Base-by-base conservation (phyloP, 2,113 vertebrate species). In the Chroicocephalus ridibundus region DNA sequence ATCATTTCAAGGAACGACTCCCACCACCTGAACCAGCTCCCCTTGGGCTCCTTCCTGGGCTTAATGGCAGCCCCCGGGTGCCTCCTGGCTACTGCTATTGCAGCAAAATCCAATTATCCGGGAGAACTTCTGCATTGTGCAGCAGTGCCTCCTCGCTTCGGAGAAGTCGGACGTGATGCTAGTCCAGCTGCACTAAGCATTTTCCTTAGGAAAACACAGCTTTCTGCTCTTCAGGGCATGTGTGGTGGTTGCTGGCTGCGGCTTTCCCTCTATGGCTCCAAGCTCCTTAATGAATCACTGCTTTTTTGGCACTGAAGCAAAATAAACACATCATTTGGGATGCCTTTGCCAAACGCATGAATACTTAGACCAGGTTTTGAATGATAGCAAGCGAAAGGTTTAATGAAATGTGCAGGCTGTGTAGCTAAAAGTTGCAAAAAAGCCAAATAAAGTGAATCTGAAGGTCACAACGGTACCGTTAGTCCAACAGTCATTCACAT, bases 221-320 rank as follows among this genome's bases (percentile, higher is more conserved):
- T 93, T 79, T 80, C 70, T 89, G 74, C 72, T 96, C 58, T 51
- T 88, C 22, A 62, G 58, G 54, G 70, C 84, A 78, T 6, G 38
- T 91, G 91, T 72, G 49, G 66, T 72, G 54, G 66, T 82, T 96
- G 46, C 94, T 96, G 91, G 89, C 95, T 93, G 82, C 1, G 2
- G 82, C 60, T 75, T 94, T 90, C 70, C 29, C 75, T 85, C 89
- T 82, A 11, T 3, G 0, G 78, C 92, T 96, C 89, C 93, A 93
- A 80, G 78, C 52, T 96, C 68, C 57, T 90, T 94, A 97, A 97
- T 97, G 94, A 97, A 92, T 95, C 97, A 95, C 74, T 90, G 81
- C 58, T 80, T 95, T 95, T 95, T 87, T 96, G 96, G 96, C 95
- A 70, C 66, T 0, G 1, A 61, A 46, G 91, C 96, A 97, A 95